Conservation (phyloP, 2,888 invertebrate species). For the Drosophila borborema region DNA sequence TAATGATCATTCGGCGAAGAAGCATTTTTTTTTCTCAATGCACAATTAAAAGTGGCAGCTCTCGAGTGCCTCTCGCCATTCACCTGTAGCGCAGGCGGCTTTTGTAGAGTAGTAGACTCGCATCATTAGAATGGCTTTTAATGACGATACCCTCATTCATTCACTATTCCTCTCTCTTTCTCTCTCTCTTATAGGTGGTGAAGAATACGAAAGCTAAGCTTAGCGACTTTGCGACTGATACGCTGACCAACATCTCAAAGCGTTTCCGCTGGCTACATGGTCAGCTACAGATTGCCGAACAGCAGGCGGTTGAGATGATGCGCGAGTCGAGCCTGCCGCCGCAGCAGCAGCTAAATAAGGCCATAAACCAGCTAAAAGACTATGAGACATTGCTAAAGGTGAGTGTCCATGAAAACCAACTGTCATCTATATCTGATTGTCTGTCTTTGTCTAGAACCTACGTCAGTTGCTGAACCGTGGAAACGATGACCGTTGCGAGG, state of each 20-base stretch:
- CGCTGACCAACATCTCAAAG: slow-evolving; percentile 71
- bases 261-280: slow-evolving; percentile 81
- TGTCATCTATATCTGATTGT: neutral
- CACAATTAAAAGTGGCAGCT: slow-evolving; percentile 64
- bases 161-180: too few species aligned
- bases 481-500: slow-evolving; percentile 33
- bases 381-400: slow-evolving; percentile 74
- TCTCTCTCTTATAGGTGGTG: slow-evolving; percentile 67
- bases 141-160: slow-evolving; percentile 11
- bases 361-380: slow-evolving; percentile 63
- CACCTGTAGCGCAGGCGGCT: slow-evolving; percentile 43
- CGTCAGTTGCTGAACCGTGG: slow-evolving; percentile 46
- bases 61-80: slow-evolving; percentile 52
- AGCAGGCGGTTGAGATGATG: slow-evolving; percentile 67
- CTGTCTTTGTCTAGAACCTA: slow-evolving; percentile 56
- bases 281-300: slow-evolving; percentile 79
- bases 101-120: neutral
- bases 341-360: slow-evolving; percentile 71
- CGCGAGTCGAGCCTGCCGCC: slow-evolving; percentile 66
- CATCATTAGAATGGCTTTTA: slow-evolving; percentile 58
- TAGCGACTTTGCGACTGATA: slow-evolving; percentile 71
- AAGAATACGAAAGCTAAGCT: slow-evolving; percentile 72
- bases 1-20: slow-evolving; percentile 63
- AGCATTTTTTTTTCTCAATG: slow-evolving; percentile 67
- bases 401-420: neutral